Base-by-base conservation (phyloP, 1,140 invertebrate genomes). In the Trachymyrmex septentrionalis region DNA sequence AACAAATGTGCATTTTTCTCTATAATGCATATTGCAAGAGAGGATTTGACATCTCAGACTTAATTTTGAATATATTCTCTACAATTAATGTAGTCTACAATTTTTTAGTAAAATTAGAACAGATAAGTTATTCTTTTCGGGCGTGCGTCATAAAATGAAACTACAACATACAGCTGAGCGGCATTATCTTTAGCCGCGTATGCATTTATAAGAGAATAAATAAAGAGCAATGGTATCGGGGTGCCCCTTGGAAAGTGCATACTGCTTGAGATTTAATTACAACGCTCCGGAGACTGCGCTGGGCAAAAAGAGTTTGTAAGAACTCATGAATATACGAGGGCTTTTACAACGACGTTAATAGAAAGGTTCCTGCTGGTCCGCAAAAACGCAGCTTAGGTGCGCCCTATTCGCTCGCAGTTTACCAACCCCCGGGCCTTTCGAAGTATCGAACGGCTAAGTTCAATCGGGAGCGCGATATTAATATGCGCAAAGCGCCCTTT, bases 211-310 rank as follows among this genome's bases (percentile, higher is more conserved):
- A 84, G 69, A 61, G 69, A 63, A 63, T 84, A 84, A 84, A 84
- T 84, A 84, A 84, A 84, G 80, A 81, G 84, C 88, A 89, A 88
- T 89, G 87, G 67, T 89, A 89, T 89, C 88, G 82, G 85, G 55
- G n/a, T 24, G 57, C 57, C 69, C 73, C 69, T 75, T 55, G 82
- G 63, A 77, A 78, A 80, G 67, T 88, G 82, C 87, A 89, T 75
- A 85, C 82, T 75, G 88, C 87, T 89, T 86, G 87, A 90, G 88
- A 90, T 90, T 90, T 90, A 90, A 90, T 90, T 90, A 90, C 85
- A 86, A 89, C 77, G 88, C 88, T 89, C 55, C 55, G 53, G 63
- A 89, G 77, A 63, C 21, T 63, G 64, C 72, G 50, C 64, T 34
- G 71, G 24, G 67, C 57, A 72, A 86, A 86, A 88, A 89, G 76